Percentiles rank a stretch among this genome's conserved stretches.
These are phyloP conservation scores for Gracilinanus agilis DNA, from an alignment of 2,113 vertebrate genomes.

Conservation along the genomic window DNA sequence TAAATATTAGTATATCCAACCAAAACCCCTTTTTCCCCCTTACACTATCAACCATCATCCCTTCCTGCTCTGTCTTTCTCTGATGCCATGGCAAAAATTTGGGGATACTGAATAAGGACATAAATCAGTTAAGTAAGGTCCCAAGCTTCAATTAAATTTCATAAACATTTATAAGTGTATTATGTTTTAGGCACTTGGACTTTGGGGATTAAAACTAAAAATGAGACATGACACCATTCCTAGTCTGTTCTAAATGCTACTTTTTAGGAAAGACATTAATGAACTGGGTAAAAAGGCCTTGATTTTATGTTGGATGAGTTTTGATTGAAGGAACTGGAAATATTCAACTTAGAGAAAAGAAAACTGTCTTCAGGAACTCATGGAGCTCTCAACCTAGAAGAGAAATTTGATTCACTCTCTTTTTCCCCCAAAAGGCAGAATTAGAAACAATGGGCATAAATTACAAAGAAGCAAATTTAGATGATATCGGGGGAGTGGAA, in stretches of 20 bases:
- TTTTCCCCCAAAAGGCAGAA: not conserved
- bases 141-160: not conserved
- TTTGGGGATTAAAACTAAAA: not conserved
- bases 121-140: not conserved
- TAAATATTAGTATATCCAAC: too few relatives aligned
- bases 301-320: not conserved
- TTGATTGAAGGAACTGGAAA: not conserved
- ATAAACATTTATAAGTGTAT: not conserved
- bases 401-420: not conserved
- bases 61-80: not conserved
- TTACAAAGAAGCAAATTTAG: not conserved
- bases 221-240: not conserved
- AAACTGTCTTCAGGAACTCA: not conserved
- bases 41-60: too few relatives aligned
- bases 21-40: too few relatives aligned
- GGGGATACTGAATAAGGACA: not conserved
- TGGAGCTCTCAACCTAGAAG: not conserved
- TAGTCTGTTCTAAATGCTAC: not conserved
- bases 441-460: not conserved
- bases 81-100: not conserved
- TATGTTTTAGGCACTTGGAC: not conserved
- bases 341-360: not conserved
- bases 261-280: not conserved
- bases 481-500: too few relatives aligned
- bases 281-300: not conserved